Base-by-base conservation (phyloP, 2,113 vertebrate genomes). In the Oxygymnocypris stewartii region DNA sequence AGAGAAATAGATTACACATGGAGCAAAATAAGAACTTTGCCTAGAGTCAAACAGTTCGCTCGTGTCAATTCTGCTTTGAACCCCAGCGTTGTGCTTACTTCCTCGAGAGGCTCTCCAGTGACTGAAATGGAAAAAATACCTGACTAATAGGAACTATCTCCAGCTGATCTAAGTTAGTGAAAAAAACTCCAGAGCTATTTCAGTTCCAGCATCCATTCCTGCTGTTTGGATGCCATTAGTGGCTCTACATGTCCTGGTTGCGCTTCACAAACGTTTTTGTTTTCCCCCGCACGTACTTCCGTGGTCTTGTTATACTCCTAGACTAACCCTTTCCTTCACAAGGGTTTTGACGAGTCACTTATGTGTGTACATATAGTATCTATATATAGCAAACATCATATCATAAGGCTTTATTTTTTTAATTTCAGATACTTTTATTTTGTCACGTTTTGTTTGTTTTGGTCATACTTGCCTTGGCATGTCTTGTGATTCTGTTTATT, bases 381-480 rank as follows among this genome's bases (percentile, higher is more conserved):
- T 65, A 82, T 81, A 86, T 63, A 86, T 65, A 83, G 88, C 91
- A 92, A 93, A 93, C 89, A 90, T 93, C 87, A 71, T 87, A 87
- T 94, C 91, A 94, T 95, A 94, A 93, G 92, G 92, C 87, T 90
- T 93, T 92, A 65, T 11, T 90, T 93, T 90, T 91, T 25, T 37
- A 63, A 71, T 80, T 67, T 87, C 9, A 85, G 54, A 85, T 87
- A 18, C 12, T 90, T 92, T 93, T 73, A 23, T 90, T 92, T 90
- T 91, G 84, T 86, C 81, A 84, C 89, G 92, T 89, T 91, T 81
- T 90, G 88, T 92, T 94, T 94, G 12, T 91, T 87, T 86, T 84
- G 79, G 63, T 86, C 88, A 90, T 88, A 93, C 91, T 92, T 91
- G 91, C 92, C 86, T 93, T 91, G 82, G 59, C 69, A 76, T 47